Evolutionary conservation across 2,113 vertebrate species (phyloP), one percentile per base, ranked within the genome.

Genomic region (Burhinus bistriatus): DNA sequence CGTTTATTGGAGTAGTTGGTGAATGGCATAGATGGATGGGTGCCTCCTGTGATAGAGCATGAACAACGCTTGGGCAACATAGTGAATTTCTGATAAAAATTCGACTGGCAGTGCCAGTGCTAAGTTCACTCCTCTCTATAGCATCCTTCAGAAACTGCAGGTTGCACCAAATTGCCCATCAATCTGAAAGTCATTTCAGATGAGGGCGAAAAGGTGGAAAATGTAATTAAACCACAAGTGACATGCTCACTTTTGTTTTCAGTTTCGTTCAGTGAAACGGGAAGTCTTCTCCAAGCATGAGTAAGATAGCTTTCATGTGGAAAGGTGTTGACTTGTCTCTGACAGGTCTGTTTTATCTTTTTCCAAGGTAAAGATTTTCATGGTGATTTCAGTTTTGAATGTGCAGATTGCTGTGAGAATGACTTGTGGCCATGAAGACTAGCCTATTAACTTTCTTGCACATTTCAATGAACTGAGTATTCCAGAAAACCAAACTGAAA

Each of bases 241-340:
- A 80, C 10, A 30, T 0, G 0, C 44, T 64, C 57, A 40, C 52
- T 64, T 75, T 44, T 71, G 64, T 57, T 87, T 83, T 81, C 92
- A 71, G 38, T 32, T 90, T 58, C 49, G n/a, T 27, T 66, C 71
- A 68, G 59, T 44, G 82, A 90, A 90, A 58, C 1, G 9, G 49
- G 85, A 88, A 91, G 58, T 40, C 68, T 81, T 92, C 90, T 92
- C 83, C 76, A 55, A 87, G 78, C 84, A 69, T 6, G 77, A 87
- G 69, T 12, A 54, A 64, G 52, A 54, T 17, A 36, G 55, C 61
- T 97, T 27, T 87, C 72, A 58, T 44, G 72, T 90, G 83, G 82
- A 86, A 95, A 96, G 61, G 51, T 81, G 83, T 65, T 93, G 90
- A 89, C 82, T 92, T 81, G 57, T 32, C 52, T 85, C 76, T 62